These are phyloP conservation scores for Papilio polyxenes DNA, from an alignment of 1,140 invertebrate genomes.

Conservation along the genomic window DNA sequence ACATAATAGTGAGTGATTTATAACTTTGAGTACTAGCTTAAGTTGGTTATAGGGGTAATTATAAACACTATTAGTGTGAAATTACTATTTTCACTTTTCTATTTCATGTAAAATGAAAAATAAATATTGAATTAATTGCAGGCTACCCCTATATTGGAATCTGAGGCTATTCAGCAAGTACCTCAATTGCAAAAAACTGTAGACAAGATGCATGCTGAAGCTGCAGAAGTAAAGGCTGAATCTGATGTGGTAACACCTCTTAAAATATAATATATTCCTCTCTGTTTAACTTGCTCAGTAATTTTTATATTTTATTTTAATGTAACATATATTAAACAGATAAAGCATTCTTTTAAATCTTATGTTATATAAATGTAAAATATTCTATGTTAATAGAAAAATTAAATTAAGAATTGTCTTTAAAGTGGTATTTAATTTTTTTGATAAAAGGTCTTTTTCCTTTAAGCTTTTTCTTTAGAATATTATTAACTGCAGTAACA, in stretches of 20 bases:
- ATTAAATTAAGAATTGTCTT: too few relatives aligned
- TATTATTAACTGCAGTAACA: too few relatives aligned
- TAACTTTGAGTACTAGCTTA: not conserved
- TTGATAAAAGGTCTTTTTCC: too few relatives aligned
- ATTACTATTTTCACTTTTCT: not conserved
- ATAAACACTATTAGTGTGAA: too few relatives aligned
- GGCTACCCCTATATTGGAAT: constrained; percentile 70
- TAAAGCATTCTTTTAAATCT: too few relatives aligned
- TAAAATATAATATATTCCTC: constrained; percentile 10
- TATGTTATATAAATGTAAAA: too few relatives aligned
- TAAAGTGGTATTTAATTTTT: too few relatives aligned
- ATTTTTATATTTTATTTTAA: too few relatives aligned
- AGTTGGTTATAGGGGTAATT: too few relatives aligned
- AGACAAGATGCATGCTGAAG: constrained; percentile 67
- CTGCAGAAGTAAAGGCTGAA: constrained; percentile 66
- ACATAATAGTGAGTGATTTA: not conserved
- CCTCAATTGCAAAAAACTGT: constrained; percentile 68
- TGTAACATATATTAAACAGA: too few relatives aligned
- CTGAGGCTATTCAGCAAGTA: constrained; percentile 69
- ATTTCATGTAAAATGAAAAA: not conserved
- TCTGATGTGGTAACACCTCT: constrained; percentile 62
- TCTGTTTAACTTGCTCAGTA: not conserved
- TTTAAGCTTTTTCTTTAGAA: too few relatives aligned
- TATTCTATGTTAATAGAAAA: too few relatives aligned
- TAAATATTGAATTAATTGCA: constrained; percentile 37